phyloP scores from a whole-genome alignment of 2,113 vertebrate species.

The Bucco capensis region DNA sequence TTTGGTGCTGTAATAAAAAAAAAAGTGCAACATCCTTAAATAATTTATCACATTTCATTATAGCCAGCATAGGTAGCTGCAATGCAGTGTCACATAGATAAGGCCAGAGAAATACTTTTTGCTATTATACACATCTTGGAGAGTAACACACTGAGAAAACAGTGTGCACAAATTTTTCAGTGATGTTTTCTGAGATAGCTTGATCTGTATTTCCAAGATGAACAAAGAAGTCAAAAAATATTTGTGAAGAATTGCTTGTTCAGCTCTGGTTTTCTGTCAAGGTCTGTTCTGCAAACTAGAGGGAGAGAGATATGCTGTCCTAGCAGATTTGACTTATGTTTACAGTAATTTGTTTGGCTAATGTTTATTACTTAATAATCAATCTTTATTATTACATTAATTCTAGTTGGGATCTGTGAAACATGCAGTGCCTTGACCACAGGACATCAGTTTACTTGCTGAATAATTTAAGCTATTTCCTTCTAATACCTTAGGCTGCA shows the following conservation, averaged over 20 bases:
- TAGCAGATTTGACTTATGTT: conserved; percentile 1
- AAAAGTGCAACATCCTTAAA: accelerated
- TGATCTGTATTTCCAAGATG: background rate
- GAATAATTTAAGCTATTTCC: conserved; percentile 55
- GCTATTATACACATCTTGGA: background rate
- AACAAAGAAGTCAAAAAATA: background rate
- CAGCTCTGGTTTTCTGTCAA: background rate
- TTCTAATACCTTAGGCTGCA: conserved; percentile 36
- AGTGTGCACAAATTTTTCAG: background rate
- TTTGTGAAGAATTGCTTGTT: background rate
- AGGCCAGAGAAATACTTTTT: background rate
- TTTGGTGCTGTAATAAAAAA: background rate
- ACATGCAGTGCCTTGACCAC: background rate
- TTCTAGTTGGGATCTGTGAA: conserved; percentile 37
- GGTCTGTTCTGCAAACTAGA: background rate
- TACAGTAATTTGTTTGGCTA: background rate
- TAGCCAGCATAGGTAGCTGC: background rate
- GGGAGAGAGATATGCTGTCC: background rate
- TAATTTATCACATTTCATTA: background rate
- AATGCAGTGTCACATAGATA: background rate
- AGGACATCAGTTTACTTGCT: conserved; percentile 40
- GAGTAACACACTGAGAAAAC: background rate
- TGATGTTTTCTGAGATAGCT: background rate
- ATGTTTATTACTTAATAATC: conserved; percentile 45
- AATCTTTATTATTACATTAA: conserved; percentile 25